Evolutionary conservation across 2,888 invertebrate species (phyloP), one percentile per base, ranked within the genome.

Genomic region (Argyresthia albistria): DNA sequence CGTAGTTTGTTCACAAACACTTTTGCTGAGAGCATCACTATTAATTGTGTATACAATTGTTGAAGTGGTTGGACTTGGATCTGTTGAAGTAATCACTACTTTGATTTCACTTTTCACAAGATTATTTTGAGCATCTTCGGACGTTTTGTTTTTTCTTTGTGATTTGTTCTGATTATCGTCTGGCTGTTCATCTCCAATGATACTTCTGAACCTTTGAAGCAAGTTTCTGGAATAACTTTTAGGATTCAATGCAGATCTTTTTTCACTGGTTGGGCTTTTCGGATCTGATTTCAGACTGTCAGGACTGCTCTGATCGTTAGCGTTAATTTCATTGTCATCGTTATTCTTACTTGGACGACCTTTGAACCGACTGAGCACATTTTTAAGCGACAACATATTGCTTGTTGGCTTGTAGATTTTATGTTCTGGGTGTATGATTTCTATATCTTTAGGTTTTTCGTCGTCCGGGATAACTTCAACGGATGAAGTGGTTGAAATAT

Each of bases 391-490:
- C 1, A 84, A 62, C 58, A 87, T 76, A 56, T 84, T 90, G 49
- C 88, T 86, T 0, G 90, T 89, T 47, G 92, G 91, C 57, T 93
- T 90, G 65, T 94, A 94, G 61, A 94, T 94, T 76, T 93, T 94
- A 70, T 95, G 93, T 66, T 94, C 94, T 0, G 95, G 95, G 66
- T 94, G 94, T 57, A 92, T 89, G 2, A 89, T 76, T 69, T 77
- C 88, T 58, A 74, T 76, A 64, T 60, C 84, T 64, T 65, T 83
- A 55, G 79, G 62, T 59, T 61, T 72, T 63, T 52, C 83, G 59
- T 78, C 77, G 45, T 69, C 57, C 7, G 88, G 77, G 48, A 90
- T 64, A 0, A 88, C 82, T 68, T 89, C 90, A 59, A 90, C 89
- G 4, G 89, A 90, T 0, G 89, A 89, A 9, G 84, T 90, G 54